Percentiles rank a stretch among this genome's conserved stretches.
These are phyloP conservation scores for Ennomos fuscantarius DNA, from an alignment of 2,888 invertebrate genomes.

Conservation along the genomic window DNA sequence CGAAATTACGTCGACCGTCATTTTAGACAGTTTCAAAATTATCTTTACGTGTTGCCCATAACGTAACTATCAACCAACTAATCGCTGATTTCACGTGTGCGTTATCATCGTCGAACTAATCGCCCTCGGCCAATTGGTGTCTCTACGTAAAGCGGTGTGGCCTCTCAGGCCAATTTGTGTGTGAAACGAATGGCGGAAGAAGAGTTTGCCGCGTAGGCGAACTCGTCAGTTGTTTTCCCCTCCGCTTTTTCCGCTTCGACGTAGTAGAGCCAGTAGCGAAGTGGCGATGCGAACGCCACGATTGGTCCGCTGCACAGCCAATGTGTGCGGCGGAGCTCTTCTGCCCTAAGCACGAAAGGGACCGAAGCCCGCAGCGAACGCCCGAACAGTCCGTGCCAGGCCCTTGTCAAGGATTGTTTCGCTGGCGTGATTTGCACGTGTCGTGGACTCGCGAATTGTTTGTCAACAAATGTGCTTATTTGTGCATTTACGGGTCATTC, in stretches of 20 bases:
- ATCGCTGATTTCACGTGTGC: conserved; percentile 38
- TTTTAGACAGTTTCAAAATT: conserved; percentile 20
- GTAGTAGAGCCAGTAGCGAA: conserved; percentile 60
- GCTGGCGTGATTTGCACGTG: conserved; percentile 58
- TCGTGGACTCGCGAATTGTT: conserved; percentile 48
- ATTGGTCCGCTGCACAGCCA: conserved; percentile 68
- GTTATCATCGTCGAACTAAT: conserved; percentile 42
- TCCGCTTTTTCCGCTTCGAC: conserved; percentile 67
- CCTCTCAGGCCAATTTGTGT: conserved; percentile 62
- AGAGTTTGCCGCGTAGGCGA: conserved; percentile 57
- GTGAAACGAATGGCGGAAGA: conserved; percentile 64
- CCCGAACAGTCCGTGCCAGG: conserved; percentile 70
- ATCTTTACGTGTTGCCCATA: conserved; percentile 14
- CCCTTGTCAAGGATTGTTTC: conserved; percentile 72
- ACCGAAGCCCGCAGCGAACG: conserved; percentile 49
- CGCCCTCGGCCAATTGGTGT: conserved; percentile 65
- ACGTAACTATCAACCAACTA: conserved; percentile 24
- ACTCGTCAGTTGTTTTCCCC: conserved; percentile 72
- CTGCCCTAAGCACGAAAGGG: conserved; percentile 77
- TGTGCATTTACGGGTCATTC: conserved; percentile 57
- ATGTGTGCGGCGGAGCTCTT: conserved; percentile 56
- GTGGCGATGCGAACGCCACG: conserved; percentile 49
- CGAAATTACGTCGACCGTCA: conserved; percentile 11
- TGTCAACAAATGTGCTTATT: conserved; percentile 65
- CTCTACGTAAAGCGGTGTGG: conserved; percentile 63